Evolutionary conservation across 2,888 invertebrate species (phyloP), one percentile per base, ranked within the genome.

Genomic region (Andrena hattorfiana): DNA sequence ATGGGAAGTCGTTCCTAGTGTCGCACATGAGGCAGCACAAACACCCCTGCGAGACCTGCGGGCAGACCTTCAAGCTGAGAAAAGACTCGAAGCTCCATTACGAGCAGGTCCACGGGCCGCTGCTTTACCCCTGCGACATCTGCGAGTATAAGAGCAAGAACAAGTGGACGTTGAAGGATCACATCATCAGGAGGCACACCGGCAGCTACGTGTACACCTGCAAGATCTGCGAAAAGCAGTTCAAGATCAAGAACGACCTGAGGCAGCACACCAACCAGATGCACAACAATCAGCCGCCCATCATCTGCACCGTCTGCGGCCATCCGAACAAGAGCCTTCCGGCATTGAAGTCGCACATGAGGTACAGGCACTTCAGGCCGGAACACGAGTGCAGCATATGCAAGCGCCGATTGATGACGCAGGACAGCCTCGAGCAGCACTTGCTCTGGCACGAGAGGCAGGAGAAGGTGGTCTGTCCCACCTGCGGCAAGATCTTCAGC

Each of bases 281-380:
- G 63, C 87, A 87, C 54, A 83, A 49, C 16, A 77, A 72, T 8
- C 69, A 63, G 1, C 79, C 90, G 2, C 86, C 88, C 0, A 85
- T 89, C 7, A 87, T 87, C 0, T 92, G 91, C 77, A 88, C 84
- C 16, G 85, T 92, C 6, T 92, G 91, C 60, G 90, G 90, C 0
- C 87, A 90, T 30, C 83, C 87, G 1, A 88, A 88, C 73, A 89
- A 87, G 8, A 91, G 90, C 62, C 60, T 90, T 2, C 87, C 90
- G 0, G 89, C 90, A 0, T 74, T 92, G 2, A 90, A 90, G 51
- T 89, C 90, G 0, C 91, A 91, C 69, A 86, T 89, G 88, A 90
- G 88, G 62, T 89, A 89, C 60, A 84, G 83, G 5, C 92, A 91
- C 35, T 86, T 87, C 67, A 91, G 88, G 30, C 86, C 88, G 0